Conservation (phyloP, 2,888 invertebrate species). For the Eupithecia inturbata region DNA sequence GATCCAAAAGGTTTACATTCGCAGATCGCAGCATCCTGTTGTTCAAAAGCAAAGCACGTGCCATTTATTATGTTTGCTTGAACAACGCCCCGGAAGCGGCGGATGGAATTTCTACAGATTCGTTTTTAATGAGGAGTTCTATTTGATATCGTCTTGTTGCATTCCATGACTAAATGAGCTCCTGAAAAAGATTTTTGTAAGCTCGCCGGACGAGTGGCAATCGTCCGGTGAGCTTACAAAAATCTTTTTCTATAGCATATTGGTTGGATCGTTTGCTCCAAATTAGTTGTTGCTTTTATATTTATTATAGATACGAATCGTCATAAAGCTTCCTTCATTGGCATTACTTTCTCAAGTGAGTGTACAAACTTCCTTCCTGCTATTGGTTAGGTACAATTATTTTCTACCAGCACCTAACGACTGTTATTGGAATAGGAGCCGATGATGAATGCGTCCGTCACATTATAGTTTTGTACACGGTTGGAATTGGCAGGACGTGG, state of each 20-base stretch:
- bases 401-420: conserved; percentile 32
- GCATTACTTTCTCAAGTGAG: conserved; percentile 16
- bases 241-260: too few relatives aligned
- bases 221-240: neutral
- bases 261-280: neutral
- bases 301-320: neutral
- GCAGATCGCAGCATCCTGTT: conserved; percentile 68
- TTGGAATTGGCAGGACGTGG: conserved; percentile 74
- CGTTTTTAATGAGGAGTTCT: conserved; percentile 17
- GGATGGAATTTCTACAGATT: conserved; percentile 32
- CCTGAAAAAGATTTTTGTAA: too few relatives aligned
- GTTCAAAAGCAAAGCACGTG: conserved; percentile 66
- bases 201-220: too few relatives aligned
- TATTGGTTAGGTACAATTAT: conserved; percentile 22
- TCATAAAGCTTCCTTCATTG: neutral
- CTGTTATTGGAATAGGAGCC: conserved; percentile 39
- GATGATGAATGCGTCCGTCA: conserved; percentile 43
- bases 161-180: conserved; percentile 12
- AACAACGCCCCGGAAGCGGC: conserved; percentile 45
- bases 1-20: conserved; percentile 63
- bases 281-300: neutral
- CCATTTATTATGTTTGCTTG: conserved; percentile 65
- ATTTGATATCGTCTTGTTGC: conserved; percentile 14
- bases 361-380: conserved; percentile 25
- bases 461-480: conserved; percentile 46